Evolutionary conservation across 2,113 vertebrate genomes (phyloP).

Genomic region (Bujurquina vittata): DNA sequence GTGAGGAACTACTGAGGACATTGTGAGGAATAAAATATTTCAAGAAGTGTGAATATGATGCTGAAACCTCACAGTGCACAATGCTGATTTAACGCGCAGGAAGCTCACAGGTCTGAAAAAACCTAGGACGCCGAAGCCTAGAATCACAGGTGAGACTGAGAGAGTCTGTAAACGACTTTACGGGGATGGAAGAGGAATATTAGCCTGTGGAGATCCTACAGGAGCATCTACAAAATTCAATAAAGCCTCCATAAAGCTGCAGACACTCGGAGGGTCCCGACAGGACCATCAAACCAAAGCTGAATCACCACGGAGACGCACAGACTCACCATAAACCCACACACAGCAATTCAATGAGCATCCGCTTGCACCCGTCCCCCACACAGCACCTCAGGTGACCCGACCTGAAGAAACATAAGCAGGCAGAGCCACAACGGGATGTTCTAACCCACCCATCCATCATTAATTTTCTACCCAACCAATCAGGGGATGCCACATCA

Average conservation of each 20-base stretch:
- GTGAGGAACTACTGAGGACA: neutral
- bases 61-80: neutral
- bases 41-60: neutral
- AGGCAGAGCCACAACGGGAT: neutral
- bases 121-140: neutral
- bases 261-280: neutral
- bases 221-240: neutral
- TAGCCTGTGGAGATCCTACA: neutral
- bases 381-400: neutral
- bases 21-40: neutral
- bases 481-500: neutral
- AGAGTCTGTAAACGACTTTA: constrained; percentile 1
- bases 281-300: neutral
- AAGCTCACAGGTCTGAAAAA: neutral
- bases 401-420: neutral
- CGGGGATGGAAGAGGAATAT: neutral
- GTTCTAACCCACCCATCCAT: neutral
- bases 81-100: neutral
- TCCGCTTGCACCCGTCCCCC: neutral
- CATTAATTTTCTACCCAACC: neutral
- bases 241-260: constrained; percentile 5
- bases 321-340: neutral
- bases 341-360: neutral
- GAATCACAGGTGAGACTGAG: neutral
- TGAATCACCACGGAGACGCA: neutral